Conservation (phyloP, 2,888 invertebrate species). For the Drosophila borborema region DNA sequence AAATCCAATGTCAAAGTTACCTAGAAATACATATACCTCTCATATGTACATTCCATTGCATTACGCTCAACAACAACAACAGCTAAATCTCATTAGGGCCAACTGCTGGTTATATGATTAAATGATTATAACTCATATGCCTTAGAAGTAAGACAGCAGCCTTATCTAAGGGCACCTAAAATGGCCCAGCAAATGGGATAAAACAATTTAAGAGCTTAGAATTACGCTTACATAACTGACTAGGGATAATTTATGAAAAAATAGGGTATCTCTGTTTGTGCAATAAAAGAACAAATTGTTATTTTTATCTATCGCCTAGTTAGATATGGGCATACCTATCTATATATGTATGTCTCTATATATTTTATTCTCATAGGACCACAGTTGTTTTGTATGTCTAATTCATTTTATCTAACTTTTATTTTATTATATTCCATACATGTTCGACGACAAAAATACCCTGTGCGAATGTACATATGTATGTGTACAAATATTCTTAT, state of each 20-base stretch:
- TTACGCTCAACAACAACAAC: background rate
- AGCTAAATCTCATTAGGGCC: background rate
- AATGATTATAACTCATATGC: background rate
- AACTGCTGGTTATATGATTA: background rate
- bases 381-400: background rate
- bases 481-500: background rate
- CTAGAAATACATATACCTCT: background rate
- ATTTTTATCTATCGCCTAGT: conserved; percentile 5
- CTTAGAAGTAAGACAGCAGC: no score
- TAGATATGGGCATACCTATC: background rate
- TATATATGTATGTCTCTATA: conserved; percentile 1
- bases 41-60: background rate
- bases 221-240: conserved; percentile 2
- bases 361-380: background rate
- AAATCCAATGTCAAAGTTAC: background rate
- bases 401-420: background rate
- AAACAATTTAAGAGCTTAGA: background rate
- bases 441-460: background rate
- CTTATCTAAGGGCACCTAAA: background rate
- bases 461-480: background rate
- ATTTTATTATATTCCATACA: background rate
- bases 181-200: background rate
- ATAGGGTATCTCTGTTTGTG: background rate
- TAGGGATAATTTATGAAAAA: background rate
- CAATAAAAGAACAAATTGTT: background rate